Evolutionary conservation across 2,888 invertebrate genomes (phyloP).

Genomic region (Busseola fusca): DNA sequence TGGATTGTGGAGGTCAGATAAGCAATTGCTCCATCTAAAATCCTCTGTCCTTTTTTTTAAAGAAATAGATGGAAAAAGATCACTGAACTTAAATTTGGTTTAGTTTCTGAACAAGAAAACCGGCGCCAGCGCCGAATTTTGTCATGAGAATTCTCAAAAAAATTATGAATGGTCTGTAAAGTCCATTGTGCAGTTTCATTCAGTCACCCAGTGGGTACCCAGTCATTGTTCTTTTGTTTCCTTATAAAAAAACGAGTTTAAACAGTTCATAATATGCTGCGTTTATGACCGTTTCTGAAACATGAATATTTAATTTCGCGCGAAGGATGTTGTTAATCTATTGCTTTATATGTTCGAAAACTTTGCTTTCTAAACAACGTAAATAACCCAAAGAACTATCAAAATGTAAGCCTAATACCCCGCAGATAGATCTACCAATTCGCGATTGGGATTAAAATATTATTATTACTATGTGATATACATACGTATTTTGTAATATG

Average conservation of each 20-base stretch:
- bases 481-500: slow-evolving; percentile 7
- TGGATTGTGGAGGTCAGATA: too few relatives aligned
- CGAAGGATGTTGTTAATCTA: not conserved
- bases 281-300: not conserved
- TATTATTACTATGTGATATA: not conserved
- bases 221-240: slow-evolving; percentile 27
- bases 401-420: not conserved
- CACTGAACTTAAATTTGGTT: too few relatives aligned
- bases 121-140: not conserved
- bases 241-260: not conserved
- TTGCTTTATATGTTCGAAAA: not conserved
- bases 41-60: too few relatives aligned
- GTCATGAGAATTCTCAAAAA: slow-evolving; percentile 4
- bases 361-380: not conserved
- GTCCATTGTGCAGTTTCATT: slow-evolving; percentile 7
- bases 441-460: not conserved
- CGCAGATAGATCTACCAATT: not conserved
- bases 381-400: not conserved
- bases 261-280: not conserved
- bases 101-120: too few relatives aligned
- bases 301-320: not conserved
- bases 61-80: too few relatives aligned
- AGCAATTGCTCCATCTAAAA: too few relatives aligned
- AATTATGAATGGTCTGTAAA: not conserved
- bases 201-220: slow-evolving; percentile 1